These are phyloP conservation scores for Anabacerthia variegaticeps DNA, from an alignment of 2,797 vertebrate species.

Conservation along the genomic window DNA sequence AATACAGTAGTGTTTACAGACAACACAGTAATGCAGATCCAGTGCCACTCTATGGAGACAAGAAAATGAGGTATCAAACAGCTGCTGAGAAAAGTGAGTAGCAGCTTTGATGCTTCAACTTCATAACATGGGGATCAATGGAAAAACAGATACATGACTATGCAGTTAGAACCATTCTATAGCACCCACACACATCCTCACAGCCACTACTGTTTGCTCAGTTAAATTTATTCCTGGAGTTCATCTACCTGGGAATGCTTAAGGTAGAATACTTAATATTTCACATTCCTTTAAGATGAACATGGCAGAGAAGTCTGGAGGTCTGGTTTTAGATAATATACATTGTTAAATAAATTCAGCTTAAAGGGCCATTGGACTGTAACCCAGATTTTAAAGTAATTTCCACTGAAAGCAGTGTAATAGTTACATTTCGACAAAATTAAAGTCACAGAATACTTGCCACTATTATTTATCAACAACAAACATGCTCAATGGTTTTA, in stretches of 20 bases:
- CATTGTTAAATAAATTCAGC: not conserved
- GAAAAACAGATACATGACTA: not conserved
- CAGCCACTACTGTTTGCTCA: not conserved
- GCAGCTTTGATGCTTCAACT: not conserved
- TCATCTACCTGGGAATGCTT: not conserved
- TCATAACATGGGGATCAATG: not conserved
- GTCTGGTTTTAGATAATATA: not conserved
- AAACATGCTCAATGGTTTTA: not conserved
- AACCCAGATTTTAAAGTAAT: not conserved
- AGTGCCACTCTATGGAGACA: not conserved
- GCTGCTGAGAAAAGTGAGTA: not conserved
- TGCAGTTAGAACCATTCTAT: not conserved
- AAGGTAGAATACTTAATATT: not conserved
- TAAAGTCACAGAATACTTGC: not conserved
- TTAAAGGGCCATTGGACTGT: not conserved
- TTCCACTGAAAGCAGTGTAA: not conserved
- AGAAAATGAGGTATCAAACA: not conserved
- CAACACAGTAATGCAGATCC: not conserved
- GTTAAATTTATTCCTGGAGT: not conserved
- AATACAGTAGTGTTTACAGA: not conserved
- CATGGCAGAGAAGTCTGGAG: not conserved
- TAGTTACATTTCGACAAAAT: not conserved
- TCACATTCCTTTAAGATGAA: not conserved
- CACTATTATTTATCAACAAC: not conserved
- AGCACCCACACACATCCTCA: rapidly evolving